Conservation (phyloP, 2,113 vertebrate species). For the Aegithalos caudatus region DNA sequence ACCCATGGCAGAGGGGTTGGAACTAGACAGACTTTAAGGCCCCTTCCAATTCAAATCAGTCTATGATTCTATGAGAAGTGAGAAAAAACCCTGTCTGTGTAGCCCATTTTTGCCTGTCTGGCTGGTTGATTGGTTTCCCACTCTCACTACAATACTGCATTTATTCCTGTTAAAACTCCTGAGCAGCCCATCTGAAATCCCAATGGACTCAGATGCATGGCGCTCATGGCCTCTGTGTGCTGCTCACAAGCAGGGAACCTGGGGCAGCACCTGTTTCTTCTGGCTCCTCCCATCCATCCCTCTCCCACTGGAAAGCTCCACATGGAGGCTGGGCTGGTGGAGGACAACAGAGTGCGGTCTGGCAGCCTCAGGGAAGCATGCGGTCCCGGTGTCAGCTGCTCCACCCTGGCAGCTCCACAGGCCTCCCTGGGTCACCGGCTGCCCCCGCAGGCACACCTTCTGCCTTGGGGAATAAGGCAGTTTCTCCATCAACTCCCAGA, state of each 20-base stretch:
- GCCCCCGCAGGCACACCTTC: not conserved
- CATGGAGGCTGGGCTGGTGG: not conserved
- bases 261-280: not conserved
- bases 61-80: not conserved
- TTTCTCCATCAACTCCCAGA: not conserved
- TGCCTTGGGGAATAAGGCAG: not conserved
- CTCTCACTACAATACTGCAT: not conserved
- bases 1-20: not conserved
- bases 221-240: rapidly evolving
- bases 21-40: not conserved
- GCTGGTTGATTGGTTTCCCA: not conserved
- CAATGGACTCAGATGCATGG: too few species aligned
- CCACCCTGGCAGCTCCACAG: not conserved
- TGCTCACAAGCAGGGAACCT: not conserved
- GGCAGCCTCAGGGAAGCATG: not conserved
- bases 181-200: not conserved
- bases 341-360: not conserved
- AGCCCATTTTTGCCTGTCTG: not conserved
- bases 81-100: not conserved
- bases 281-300: not conserved
- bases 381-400: not conserved
- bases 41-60: not conserved
- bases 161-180: not conserved
- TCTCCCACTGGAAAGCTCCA: not conserved
- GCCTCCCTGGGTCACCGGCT: not conserved